These are phyloP conservation scores for Odontomyia ornata DNA, from an alignment of 2,888 invertebrate genomes.

Conservation along the genomic window DNA sequence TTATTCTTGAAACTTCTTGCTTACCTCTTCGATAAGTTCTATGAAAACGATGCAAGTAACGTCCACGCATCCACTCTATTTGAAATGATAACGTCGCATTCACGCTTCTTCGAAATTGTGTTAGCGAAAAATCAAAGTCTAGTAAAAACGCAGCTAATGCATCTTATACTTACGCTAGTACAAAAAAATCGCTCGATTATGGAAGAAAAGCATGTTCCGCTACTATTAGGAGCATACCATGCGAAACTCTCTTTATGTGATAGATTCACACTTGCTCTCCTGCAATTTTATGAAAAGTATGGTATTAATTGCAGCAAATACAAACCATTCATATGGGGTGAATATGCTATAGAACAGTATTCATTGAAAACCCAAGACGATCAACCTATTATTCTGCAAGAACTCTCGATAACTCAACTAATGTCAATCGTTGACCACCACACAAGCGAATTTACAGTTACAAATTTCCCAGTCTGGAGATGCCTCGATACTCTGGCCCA, in stretches of 20 bases:
- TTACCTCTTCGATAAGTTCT: constrained; percentile 68
- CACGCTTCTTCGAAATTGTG: constrained; percentile 77
- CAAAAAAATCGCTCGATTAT: constrained; percentile 71
- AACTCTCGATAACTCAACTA: constrained; percentile 77
- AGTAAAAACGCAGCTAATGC: constrained; percentile 71
- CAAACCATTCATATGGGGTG: constrained; percentile 86
- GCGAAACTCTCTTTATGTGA: constrained; percentile 77
- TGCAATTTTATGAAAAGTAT: constrained; percentile 75
- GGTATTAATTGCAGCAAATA: constrained; percentile 72
- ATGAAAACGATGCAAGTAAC: constrained; percentile 66
- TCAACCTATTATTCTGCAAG: constrained; percentile 70
- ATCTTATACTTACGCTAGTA: constrained; percentile 72
- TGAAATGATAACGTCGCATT: constrained; percentile 80
- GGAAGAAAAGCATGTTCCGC: constrained; percentile 75
- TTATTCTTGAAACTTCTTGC: constrained; percentile 68
- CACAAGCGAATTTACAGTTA: constrained; percentile 73
- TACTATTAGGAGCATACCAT: constrained; percentile 80
- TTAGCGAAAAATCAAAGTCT: constrained; percentile 65
- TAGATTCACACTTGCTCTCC: constrained; percentile 72
- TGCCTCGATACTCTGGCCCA: constrained; percentile 64
- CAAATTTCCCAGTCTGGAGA: constrained; percentile 74
- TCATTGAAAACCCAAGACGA: constrained; percentile 69
- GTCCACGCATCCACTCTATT: constrained; percentile 68
- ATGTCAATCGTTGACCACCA: constrained; percentile 75
- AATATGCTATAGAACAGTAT: constrained; percentile 80